Percentiles rank a stretch among this genome's conserved stretches.
Conservation (phyloP, 2,888 invertebrate genomes). For the Melolontha melolontha region DNA sequence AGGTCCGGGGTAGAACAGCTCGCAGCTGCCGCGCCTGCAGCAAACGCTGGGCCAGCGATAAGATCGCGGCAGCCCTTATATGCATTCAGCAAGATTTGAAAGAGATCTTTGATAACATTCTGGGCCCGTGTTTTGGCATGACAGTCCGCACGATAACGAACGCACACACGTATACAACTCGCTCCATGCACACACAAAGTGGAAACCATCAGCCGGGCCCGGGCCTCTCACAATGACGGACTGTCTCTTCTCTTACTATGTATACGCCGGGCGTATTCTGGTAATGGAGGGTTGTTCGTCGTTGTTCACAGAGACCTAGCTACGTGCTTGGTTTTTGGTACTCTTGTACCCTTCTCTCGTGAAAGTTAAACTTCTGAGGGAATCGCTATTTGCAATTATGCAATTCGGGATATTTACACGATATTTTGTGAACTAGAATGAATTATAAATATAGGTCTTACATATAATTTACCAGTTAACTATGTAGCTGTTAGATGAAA, state of each 20-base stretch:
- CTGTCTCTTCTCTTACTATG: conserved; percentile 5
- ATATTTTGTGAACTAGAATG: too few relatives aligned
- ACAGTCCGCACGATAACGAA: conserved; percentile 66
- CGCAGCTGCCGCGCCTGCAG: conserved; percentile 64
- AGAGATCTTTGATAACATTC: conserved; percentile 67
- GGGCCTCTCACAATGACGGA: conserved; percentile 10
- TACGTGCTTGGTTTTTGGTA: too few relatives aligned
- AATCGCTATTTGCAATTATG: too few relatives aligned
- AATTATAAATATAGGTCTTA: too few relatives aligned
- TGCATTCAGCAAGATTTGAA: conserved; percentile 68
- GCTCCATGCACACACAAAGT: conserved; percentile 11
- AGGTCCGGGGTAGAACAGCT: conserved; percentile 47
- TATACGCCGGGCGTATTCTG: too few relatives aligned
- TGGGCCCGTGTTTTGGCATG: conserved; percentile 68
- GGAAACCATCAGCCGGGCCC: conserved; percentile 21
- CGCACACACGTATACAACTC: conserved; percentile 56
- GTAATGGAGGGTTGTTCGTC: too few relatives aligned
- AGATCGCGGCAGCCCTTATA: conserved; percentile 65
- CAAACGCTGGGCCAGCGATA: conserved; percentile 62
- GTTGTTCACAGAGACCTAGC: too few relatives aligned
- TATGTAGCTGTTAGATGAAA: too few relatives aligned
- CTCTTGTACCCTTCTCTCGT: too few relatives aligned
- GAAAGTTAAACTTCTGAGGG: too few relatives aligned
- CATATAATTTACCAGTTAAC: too few relatives aligned
- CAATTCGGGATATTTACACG: too few relatives aligned